Evolutionary conservation across 1,140 invertebrate species (phyloP), one percentile per base, ranked within the genome.

Genomic region (Bombus terrestris): DNA sequence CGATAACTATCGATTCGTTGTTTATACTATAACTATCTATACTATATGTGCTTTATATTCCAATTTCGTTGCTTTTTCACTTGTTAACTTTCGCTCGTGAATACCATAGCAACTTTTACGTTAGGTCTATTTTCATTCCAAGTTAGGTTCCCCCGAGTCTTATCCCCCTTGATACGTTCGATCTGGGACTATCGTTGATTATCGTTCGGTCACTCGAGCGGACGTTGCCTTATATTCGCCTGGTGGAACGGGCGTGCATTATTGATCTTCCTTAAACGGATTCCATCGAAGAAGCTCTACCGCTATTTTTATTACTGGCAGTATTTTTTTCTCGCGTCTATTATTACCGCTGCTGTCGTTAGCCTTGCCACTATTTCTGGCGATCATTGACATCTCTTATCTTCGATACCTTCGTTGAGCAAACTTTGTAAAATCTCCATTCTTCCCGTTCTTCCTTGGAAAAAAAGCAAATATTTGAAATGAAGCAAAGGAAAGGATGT

Each of bases 261-360:
- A 83, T 83, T 57, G 81, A 77, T 68, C 41, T 68, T 53, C 59
- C 81, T 35, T 35, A 83, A 83, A 83, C 62, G 81, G 59, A 68
- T 76, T 68, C 32, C 62, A 43, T 68, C 32, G 41, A 64, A 62
- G 81, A 66, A 75, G 47, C 32, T 53, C 41, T 10, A n/a, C 28
- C 32, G 73, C 81, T 83, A 83, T 83, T 83, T 83, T 83, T 77
- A 77, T 77, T 74, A n/a, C 43, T 39, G 15, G 25, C 59, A 41
- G 25, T 62, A 47, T 66, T 83, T 76, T 53, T 37, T 72, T 35
- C 35, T 6, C 64, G 2, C 64, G 13, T 53, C 78, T 37, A 43
- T 73, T 41, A 43, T 81, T 47, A 25, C 2, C 39, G 12, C 53
- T 25, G 25, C 69, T 59, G 53, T 18, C 37, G 53, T 73, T 35